These are phyloP conservation scores for Acrocera orbiculus DNA, from an alignment of 2,888 invertebrate species.

Conservation along the genomic window DNA sequence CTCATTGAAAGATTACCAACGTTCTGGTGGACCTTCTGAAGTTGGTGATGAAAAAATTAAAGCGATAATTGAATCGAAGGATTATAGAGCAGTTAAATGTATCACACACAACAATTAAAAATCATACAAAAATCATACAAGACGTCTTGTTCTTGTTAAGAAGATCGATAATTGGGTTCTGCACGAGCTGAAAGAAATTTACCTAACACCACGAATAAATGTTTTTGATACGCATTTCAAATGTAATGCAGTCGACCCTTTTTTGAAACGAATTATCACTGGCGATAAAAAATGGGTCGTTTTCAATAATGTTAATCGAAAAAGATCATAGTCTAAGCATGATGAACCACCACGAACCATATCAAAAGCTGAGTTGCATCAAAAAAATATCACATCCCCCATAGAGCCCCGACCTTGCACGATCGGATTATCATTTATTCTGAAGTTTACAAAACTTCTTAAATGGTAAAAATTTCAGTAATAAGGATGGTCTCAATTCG, in stretches of 20 bases:
- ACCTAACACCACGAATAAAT: not conserved
- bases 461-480: too few relatives aligned
- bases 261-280: too few relatives aligned
- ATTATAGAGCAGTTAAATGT: not conserved
- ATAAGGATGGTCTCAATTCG: not conserved
- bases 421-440: too few relatives aligned
- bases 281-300: conserved; percentile 1
- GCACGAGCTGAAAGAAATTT: too few relatives aligned
- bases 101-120: too few relatives aligned
- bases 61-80: not conserved
- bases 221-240: not conserved
- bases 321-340: too few relatives aligned
- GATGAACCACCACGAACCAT: too few relatives aligned
- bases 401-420: not conserved
- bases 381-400: not conserved
- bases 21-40: not conserved
- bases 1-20: too few relatives aligned
- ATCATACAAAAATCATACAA: not conserved
- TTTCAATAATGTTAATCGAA: not conserved
- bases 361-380: too few relatives aligned
- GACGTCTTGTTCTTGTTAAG: too few relatives aligned
- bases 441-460: too few relatives aligned
- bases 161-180: not conserved
- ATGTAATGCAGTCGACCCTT: not conserved
- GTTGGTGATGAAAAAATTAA: not conserved